Evolutionary conservation across 2,888 invertebrate genomes (phyloP).

Genomic region (Hypselothyrea guttata): DNA sequence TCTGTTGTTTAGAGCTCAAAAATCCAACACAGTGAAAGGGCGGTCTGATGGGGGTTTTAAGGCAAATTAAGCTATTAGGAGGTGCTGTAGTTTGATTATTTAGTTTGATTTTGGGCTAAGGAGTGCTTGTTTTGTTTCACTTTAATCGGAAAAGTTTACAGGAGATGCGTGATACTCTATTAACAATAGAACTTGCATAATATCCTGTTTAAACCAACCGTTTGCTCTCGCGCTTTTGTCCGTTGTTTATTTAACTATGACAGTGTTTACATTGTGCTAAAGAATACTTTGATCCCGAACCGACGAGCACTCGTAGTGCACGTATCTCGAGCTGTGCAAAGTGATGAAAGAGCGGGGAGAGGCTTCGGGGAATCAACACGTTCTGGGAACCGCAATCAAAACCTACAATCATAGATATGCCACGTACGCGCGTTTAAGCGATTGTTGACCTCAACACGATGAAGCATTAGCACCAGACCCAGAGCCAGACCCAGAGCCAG

Average conservation of each 20-base stretch:
- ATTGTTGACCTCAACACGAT: slow-evolving; percentile 66
- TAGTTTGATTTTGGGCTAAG: slow-evolving; percentile 28
- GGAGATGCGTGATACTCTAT: too few relatives aligned
- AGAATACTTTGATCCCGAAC: slow-evolving; percentile 19
- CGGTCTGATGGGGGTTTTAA: neutral
- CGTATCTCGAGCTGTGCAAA: slow-evolving; percentile 10
- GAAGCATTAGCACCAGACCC: neutral
- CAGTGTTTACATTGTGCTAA: slow-evolving; percentile 3
- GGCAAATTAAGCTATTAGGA: slow-evolving; percentile 40
- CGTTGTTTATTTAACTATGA: neutral
- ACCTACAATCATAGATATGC: slow-evolving; percentile 69
- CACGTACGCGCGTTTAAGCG: slow-evolving; percentile 66
- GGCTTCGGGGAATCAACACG: slow-evolving; percentile 52
- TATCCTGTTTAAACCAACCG: too few relatives aligned
- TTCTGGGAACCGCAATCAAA: slow-evolving; percentile 54
- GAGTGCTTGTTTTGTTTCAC: slow-evolving; percentile 29
- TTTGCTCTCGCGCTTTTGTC: neutral
- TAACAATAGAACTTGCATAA: too few relatives aligned
- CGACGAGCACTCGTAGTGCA: slow-evolving; percentile 29
- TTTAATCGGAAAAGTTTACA: too few relatives aligned
- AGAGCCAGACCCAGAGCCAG: neutral
- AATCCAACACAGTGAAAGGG: neutral
- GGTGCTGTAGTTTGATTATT: slow-evolving; percentile 42
- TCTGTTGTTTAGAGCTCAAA: neutral
- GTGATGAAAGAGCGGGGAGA: neutral